A percentile compares a stretch with the other conserved stretches of the same genome.
Evolutionary conservation across 2,113 vertebrate species (phyloP).

Genomic region (Entosphenus tridentatus): DNA sequence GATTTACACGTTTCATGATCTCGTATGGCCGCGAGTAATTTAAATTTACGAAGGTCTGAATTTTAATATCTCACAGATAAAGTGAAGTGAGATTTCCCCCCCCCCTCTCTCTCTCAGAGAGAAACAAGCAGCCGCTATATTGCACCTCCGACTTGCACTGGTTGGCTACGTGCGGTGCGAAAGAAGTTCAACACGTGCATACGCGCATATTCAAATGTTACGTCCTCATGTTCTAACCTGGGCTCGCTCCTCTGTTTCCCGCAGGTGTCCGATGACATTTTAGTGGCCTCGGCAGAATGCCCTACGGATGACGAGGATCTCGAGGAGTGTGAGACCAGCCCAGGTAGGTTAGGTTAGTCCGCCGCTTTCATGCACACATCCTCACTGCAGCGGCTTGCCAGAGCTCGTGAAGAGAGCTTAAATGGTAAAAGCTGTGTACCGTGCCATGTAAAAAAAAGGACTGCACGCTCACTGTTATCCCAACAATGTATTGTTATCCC

Average conservation of each 20-base stretch:
- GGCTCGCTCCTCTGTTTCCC: slow-evolving; percentile 9
- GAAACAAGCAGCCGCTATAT: no score
- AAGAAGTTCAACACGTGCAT: no score
- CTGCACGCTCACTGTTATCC: background rate
- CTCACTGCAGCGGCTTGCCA: background rate
- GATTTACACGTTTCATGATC: no score
- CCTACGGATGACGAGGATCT: slow-evolving; percentile 78
- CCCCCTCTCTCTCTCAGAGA: no score
- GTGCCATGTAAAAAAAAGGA: background rate
- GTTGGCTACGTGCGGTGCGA: no score
- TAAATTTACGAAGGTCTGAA: no score
- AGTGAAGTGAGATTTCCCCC: no score
- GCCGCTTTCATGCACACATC: background rate
- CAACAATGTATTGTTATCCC: background rate
- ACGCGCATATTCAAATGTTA: no score
- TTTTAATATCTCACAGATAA: no score
- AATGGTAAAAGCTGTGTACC: background rate
- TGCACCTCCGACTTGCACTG: no score
- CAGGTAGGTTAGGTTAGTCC: slow-evolving; percentile 39
- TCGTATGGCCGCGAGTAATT: no score
- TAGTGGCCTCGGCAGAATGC: slow-evolving; percentile 76
- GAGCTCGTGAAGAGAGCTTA: background rate
- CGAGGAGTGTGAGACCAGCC: slow-evolving; percentile 76
- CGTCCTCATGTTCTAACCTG: no score
- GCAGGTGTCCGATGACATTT: slow-evolving; percentile 67